Evolutionary conservation across 2,888 invertebrate species (phyloP).

Genomic region (Cryptophagus acutangulus): DNA sequence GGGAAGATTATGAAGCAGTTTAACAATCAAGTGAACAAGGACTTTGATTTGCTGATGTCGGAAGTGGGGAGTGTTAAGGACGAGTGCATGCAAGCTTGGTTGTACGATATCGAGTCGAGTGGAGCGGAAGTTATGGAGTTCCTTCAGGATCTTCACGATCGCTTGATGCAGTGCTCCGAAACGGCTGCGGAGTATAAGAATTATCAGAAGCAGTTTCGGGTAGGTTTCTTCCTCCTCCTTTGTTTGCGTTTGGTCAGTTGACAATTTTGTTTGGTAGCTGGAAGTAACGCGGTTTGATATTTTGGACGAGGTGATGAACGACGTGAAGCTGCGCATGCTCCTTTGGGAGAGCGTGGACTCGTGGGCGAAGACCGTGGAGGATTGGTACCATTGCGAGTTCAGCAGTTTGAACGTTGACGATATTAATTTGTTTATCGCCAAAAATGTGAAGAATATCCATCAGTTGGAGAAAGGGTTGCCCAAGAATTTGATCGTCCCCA

Average conservation of each 20-base stretch:
- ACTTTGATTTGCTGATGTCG: slow-evolving; percentile 67
- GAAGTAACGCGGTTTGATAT: slow-evolving; percentile 79
- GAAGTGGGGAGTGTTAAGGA: slow-evolving; percentile 70
- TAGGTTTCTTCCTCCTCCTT: slow-evolving; percentile 36
- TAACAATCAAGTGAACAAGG: slow-evolving; percentile 69
- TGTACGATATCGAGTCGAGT: slow-evolving; percentile 69
- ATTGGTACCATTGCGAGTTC: slow-evolving; percentile 65
- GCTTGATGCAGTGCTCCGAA: slow-evolving; percentile 60
- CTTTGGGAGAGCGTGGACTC: slow-evolving; percentile 74
- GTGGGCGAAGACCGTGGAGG: slow-evolving; percentile 63
- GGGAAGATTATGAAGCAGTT: slow-evolving; percentile 66
- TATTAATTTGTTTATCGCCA: slow-evolving; percentile 60
- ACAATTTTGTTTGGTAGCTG: slow-evolving; percentile 50
- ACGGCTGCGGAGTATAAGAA: slow-evolving; percentile 69
- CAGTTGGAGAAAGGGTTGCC: slow-evolving; percentile 83
- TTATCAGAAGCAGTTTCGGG: slow-evolving; percentile 82
- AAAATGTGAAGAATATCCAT: slow-evolving; percentile 65
- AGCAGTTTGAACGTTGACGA: slow-evolving; percentile 67
- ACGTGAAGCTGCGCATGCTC: slow-evolving; percentile 72
- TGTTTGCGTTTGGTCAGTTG: background rate
- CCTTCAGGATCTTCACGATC: slow-evolving; percentile 60
- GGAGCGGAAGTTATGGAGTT: slow-evolving; percentile 60
- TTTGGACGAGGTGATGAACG: slow-evolving; percentile 72
- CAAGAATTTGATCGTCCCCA: slow-evolving; percentile 71
- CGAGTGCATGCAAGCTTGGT: slow-evolving; percentile 68